These are phyloP conservation scores for Fratercula arctica DNA, from an alignment of 2,797 vertebrate species.

Conservation along the genomic window DNA sequence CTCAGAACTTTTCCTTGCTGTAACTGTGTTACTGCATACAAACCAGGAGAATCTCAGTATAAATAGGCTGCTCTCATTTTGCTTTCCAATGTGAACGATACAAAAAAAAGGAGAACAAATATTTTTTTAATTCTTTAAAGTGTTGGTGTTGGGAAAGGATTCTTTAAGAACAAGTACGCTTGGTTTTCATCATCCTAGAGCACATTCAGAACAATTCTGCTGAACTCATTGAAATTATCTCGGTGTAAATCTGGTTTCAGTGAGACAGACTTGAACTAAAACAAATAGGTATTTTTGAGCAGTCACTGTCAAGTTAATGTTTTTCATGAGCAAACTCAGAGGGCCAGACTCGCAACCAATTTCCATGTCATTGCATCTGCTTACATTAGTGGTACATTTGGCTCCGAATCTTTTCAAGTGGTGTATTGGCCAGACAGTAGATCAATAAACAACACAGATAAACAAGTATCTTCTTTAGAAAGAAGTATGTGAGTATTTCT, in stretches of 20 bases:
- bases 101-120: not conserved
- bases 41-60: not conserved
- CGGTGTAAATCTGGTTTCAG: not conserved
- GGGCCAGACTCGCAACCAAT: not conserved
- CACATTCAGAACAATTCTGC: not conserved
- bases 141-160: not conserved
- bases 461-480: slow-evolving; percentile 6
- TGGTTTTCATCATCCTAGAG: not conserved
- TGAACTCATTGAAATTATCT: slow-evolving; percentile 8
- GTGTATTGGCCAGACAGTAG: not conserved
- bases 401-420: not conserved
- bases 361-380: not conserved
- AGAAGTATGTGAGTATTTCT: not conserved
- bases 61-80: not conserved
- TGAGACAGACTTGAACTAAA: not conserved
- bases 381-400: not conserved
- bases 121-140: not conserved
- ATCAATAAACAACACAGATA: slow-evolving; percentile 35
- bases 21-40: not conserved
- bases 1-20: not conserved
- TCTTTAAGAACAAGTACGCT: not conserved
- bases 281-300: not conserved
- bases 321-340: not conserved
- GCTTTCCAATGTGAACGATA: not conserved
- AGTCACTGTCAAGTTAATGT: not conserved